These are phyloP conservation scores for Drosophila picticornis DNA, from an alignment of 2,888 invertebrate genomes.

Conservation along the genomic window DNA sequence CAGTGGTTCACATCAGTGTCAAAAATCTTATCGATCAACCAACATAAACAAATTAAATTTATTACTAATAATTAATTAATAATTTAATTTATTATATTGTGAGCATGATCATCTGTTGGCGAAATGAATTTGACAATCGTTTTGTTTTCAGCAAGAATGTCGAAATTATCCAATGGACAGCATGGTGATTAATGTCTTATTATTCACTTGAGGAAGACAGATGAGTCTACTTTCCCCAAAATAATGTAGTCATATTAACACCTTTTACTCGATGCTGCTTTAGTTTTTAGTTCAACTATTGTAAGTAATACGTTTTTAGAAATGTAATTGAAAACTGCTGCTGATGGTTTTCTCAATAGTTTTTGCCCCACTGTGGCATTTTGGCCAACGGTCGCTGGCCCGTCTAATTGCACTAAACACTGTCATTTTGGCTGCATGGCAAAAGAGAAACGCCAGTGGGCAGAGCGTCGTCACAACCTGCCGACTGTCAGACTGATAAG, in stretches of 20 bases:
- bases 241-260: no score
- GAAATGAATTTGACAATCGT: not conserved
- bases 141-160: not conserved
- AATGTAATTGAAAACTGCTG: not conserved
- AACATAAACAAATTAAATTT: not conserved
- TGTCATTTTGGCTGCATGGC: constrained; percentile 50
- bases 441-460: constrained; percentile 61
- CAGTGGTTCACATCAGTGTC: constrained; percentile 19
- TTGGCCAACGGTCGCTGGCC: constrained; percentile 35
- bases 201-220: not conserved
- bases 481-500: constrained; percentile 53
- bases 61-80: no score
- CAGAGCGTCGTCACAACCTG: constrained; percentile 45
- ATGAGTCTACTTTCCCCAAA: not conserved
- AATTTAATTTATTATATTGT: not conserved
- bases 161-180: not conserved
- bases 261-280: not conserved
- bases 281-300: not conserved
- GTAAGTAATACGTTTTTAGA: not conserved
- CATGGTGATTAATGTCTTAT: not conserved
- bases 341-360: not conserved
- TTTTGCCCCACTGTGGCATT: constrained; percentile 42
- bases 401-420: constrained; percentile 66
- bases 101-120: not conserved
- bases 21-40: not conserved